Evolutionary conservation across 2,888 invertebrate species (phyloP).

Genomic region (Stictocephala bisonia): DNA sequence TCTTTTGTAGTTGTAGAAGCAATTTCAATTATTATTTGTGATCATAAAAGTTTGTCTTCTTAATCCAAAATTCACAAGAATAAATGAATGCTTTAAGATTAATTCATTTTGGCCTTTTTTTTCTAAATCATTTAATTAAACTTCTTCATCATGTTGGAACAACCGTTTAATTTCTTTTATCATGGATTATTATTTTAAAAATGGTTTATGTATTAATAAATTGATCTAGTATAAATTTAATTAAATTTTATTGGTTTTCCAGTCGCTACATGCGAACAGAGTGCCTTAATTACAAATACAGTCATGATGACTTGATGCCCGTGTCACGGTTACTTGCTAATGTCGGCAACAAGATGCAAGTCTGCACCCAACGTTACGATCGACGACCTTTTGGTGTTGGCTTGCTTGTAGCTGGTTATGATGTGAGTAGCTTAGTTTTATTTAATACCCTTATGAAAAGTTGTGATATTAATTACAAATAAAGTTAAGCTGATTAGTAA

Average conservation of each 20-base stretch:
- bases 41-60: no score
- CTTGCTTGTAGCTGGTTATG: slow-evolving; percentile 95
- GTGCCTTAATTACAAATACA: slow-evolving; percentile 93
- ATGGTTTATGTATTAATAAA: background rate
- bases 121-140: no score
- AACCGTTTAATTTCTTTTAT: no score
- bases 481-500: no score
- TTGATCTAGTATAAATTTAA: background rate
- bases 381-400: slow-evolving; percentile 98
- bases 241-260: slow-evolving; percentile 59
- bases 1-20: no score
- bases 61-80: no score
- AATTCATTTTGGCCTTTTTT: no score
- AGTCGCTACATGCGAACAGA: slow-evolving; percentile 96
- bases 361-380: slow-evolving; percentile 97
- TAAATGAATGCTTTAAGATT: no score
- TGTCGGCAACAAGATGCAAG: slow-evolving; percentile 95
- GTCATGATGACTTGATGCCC: slow-evolving; percentile 88
- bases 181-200: no score
- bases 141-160: no score
- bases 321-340: slow-evolving; percentile 85
- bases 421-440: slow-evolving; percentile 71
- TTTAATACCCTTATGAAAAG: slow-evolving; percentile 4
- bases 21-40: no score
- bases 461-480: background rate